A percentile compares a stretch with the other conserved stretches of the same genome.
These are phyloP conservation scores for Pseudotriccus pelzelni DNA, from an alignment of 2,797 vertebrate species.

Conservation along the genomic window DNA sequence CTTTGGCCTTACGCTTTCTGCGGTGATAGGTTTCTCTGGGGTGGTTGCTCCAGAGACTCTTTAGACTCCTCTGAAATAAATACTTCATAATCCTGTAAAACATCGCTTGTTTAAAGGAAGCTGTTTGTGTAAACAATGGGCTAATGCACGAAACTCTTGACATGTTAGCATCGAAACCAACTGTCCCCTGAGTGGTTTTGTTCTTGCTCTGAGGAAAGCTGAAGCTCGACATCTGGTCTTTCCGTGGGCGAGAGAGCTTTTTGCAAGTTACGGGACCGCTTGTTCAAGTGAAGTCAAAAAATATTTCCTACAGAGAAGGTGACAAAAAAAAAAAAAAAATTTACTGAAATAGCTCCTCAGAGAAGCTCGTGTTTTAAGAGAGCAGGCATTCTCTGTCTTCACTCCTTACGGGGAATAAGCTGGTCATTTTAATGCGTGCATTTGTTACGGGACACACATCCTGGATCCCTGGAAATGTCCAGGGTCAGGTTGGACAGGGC, in stretches of 20 bases:
- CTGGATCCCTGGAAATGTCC: rapidly evolving
- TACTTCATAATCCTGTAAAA: slow-evolving; percentile 19
- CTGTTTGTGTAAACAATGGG: slow-evolving; percentile 45
- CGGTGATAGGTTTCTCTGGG: not conserved
- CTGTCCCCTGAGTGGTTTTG: not conserved
- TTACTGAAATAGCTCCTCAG: not conserved
- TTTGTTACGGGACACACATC: too few species aligned
- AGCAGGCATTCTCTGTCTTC: not conserved
- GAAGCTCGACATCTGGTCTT: slow-evolving; percentile 30
- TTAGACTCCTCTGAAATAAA: slow-evolving; percentile 30
- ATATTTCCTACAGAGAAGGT: not conserved
- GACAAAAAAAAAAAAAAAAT: not conserved
- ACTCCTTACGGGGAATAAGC: not conserved
- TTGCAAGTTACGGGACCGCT: not conserved
- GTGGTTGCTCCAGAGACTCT: not conserved
- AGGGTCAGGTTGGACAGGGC: rapidly evolving
- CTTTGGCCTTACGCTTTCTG: not conserved
- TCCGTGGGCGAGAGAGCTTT: slow-evolving; percentile 7
- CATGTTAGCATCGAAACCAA: slow-evolving; percentile 39
- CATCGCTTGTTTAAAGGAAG: slow-evolving; percentile 42
- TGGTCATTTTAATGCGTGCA: not conserved
- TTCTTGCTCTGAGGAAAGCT: not conserved
- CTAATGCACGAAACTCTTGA: slow-evolving; percentile 35
- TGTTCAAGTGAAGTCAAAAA: not conserved
- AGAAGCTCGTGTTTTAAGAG: not conserved